Percentiles rank a stretch among this genome's conserved stretches.
These are phyloP conservation scores for Mesoligia furuncula DNA, from an alignment of 2,888 invertebrate genomes.

Conservation along the genomic window DNA sequence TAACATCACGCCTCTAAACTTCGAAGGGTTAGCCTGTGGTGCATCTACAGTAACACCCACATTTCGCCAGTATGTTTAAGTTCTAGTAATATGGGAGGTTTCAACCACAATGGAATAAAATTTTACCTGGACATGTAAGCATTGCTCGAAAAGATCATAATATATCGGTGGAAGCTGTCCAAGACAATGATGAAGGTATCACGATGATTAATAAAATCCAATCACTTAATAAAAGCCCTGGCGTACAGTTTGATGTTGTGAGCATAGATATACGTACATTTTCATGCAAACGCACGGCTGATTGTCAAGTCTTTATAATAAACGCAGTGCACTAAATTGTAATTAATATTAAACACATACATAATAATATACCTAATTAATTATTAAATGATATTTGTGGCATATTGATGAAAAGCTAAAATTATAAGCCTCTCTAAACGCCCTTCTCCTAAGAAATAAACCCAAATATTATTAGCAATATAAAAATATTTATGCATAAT, in stretches of 20 bases:
- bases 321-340: conserved; percentile 24
- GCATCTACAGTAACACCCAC: no score
- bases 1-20: not conserved
- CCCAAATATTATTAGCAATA: conserved; percentile 11
- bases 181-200: not conserved
- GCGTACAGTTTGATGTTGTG: conserved; percentile 96
- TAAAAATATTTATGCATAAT: conserved; percentile 26
- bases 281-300: not conserved
- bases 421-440: conserved; percentile 14
- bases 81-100: no score
- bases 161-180: no score
- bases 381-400: not conserved
- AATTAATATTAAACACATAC: not conserved
- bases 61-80: not conserved
- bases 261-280: not conserved
- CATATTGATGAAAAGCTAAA: not conserved
- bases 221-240: conserved; percentile 95
- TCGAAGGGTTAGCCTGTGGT: not conserved
- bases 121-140: not conserved
- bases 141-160: not conserved
- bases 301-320: not conserved
- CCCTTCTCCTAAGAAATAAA: not conserved
- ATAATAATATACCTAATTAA: not conserved
- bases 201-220: conserved; percentile 50
- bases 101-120: not conserved